phyloP scores from a whole-genome alignment of 2,113 vertebrate genomes.

The Arenaria interpres region DNA sequence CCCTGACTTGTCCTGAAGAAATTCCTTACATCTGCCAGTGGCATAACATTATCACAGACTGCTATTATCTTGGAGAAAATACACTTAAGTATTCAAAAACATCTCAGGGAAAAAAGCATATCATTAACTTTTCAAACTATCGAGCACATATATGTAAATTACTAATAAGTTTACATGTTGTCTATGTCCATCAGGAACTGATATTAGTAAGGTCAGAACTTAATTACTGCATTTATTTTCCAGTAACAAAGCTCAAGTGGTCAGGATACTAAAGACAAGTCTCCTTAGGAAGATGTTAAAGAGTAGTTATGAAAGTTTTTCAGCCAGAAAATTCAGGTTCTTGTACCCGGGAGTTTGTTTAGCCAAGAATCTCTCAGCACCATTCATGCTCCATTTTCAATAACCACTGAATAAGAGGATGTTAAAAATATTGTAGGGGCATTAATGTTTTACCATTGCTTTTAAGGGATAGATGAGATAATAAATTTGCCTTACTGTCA shows the following conservation, averaged over 20 bases:
- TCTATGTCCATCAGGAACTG: not conserved
- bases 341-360: not conserved
- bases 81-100: not conserved
- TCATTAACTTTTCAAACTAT: not conserved
- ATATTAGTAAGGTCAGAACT: not conserved
- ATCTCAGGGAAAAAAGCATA: not conserved
- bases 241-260: not conserved
- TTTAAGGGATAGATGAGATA: not conserved
- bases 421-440: not conserved
- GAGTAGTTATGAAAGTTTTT: not conserved
- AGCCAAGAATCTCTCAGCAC: not conserved
- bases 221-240: not conserved
- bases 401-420: not conserved
- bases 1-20: not conserved
- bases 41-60: not conserved
- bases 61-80: not conserved
- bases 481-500: not conserved
- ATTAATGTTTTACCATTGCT: not conserved
- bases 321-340: not conserved
- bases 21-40: not conserved
- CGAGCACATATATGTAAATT: not conserved
- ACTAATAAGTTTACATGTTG: not conserved
- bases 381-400: not conserved
- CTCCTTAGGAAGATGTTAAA: not conserved
- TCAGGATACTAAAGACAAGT: not conserved